Evolutionary conservation across 2,888 invertebrate genomes (phyloP).

Genomic region (Trichopria drosophilae): DNA sequence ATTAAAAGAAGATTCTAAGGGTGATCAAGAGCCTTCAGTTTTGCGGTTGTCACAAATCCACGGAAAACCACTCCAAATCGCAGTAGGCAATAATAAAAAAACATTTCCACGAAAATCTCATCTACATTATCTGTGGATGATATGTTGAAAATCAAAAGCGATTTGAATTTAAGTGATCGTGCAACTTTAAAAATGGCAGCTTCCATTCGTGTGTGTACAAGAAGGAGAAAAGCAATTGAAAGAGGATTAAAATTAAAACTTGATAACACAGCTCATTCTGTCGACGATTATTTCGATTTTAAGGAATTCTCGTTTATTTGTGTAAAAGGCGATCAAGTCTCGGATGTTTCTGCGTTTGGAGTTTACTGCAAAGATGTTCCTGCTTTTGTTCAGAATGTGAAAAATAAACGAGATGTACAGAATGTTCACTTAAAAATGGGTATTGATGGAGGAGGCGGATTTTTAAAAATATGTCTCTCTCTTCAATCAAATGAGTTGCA

Average conservation of each 20-base stretch:
- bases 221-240: constrained; percentile 15
- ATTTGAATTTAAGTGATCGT: constrained; percentile 19
- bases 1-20: constrained; percentile 8
- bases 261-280: constrained; percentile 9
- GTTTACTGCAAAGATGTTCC: constrained; percentile 18
- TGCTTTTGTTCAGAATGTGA: too few species aligned
- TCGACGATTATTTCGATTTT: constrained; percentile 16
- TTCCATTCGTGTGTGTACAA: constrained; percentile 15
- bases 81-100: constrained; percentile 11
- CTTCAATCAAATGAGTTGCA: too few species aligned
- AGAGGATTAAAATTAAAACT: constrained; percentile 16
- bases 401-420: too few species aligned
- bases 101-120: constrained; percentile 10
- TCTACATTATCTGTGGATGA: constrained; percentile 15
- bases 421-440: too few species aligned
- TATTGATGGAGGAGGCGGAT: too few species aligned
- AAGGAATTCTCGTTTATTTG: constrained; percentile 14
- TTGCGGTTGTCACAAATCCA: constrained; percentile 4
- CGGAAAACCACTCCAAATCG: constrained; percentile 9
- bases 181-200: constrained; percentile 11
- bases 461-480: too few species aligned
- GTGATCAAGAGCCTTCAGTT: constrained; percentile 7
- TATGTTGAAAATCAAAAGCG: constrained; percentile 14
- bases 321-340: constrained; percentile 12
- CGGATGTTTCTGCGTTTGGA: constrained; percentile 11